phyloP scores from a whole-genome alignment of 2,113 vertebrate genomes.

The Plectropomus leopardus region DNA sequence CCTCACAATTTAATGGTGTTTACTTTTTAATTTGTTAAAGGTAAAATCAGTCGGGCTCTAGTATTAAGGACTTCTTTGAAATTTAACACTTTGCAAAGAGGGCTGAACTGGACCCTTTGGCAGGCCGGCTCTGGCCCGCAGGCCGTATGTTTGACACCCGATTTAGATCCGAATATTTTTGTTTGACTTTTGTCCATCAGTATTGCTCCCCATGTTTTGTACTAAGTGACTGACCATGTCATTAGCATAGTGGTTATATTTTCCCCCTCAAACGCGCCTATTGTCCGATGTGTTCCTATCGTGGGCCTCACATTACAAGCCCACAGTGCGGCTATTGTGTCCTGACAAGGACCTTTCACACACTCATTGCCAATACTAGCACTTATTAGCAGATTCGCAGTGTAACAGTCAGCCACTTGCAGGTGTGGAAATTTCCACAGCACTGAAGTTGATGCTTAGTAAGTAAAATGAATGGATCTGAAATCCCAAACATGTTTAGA shows the following conservation, averaged over 20 bases:
- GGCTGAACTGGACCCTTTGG: too few relatives aligned
- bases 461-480: constrained; percentile 17
- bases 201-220: background rate
- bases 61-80: too few relatives aligned
- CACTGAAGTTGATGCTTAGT: background rate
- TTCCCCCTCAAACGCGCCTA: constrained; percentile 64
- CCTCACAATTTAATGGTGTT: too few relatives aligned
- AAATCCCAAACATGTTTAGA: constrained; percentile 3
- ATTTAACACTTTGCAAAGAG: too few relatives aligned
- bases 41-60: too few relatives aligned
- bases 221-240: constrained; percentile 42
- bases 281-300: constrained; percentile 72
- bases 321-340: constrained; percentile 79
- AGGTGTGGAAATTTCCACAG: constrained; percentile 77
- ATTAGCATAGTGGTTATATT: constrained; percentile 60
- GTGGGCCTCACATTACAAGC: constrained; percentile 77
- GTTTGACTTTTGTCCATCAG: background rate
- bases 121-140: too few relatives aligned
- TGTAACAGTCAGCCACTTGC: constrained; percentile 46
- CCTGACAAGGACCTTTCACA: constrained; percentile 72
- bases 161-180: too few relatives aligned
- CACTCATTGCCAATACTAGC: constrained; percentile 64
- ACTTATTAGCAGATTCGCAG: constrained; percentile 63
- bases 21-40: too few relatives aligned
- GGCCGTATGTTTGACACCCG: too few relatives aligned